Percentiles rank a stretch among this genome's conserved stretches.
Evolutionary conservation across 2,113 vertebrate species (phyloP).

Genomic region (Crotalus viridis): DNA sequence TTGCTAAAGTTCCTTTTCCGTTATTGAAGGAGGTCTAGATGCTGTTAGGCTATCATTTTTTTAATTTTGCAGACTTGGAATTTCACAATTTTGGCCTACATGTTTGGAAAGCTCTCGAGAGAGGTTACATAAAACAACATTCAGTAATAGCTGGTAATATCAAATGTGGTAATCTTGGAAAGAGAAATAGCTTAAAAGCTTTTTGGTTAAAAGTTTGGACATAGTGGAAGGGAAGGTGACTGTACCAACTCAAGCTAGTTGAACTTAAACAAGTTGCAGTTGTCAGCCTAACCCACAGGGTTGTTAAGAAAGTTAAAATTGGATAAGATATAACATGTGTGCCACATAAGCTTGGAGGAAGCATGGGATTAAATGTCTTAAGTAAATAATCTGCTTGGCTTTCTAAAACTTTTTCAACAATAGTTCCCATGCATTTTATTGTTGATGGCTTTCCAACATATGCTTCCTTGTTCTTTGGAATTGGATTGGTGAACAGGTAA

Average conservation of each 20-base stretch:
- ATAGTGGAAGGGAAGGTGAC: background rate
- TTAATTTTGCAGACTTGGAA: background rate
- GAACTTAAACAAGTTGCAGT: background rate
- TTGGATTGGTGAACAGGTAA: background rate
- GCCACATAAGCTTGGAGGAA: background rate
- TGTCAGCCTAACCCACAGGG: background rate
- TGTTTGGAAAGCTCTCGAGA: background rate
- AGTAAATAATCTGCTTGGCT: background rate
- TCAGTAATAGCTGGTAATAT: background rate
- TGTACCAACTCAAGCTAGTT: background rate
- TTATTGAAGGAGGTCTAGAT: accelerated
- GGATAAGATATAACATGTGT: background rate
- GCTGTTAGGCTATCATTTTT: background rate
- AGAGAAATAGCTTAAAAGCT: background rate
- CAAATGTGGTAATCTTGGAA: background rate
- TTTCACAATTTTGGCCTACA: background rate
- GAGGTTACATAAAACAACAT: background rate
- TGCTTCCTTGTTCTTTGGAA: slow-evolving; percentile 29
- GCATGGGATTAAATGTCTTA: background rate
- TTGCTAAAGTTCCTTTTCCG: background rate
- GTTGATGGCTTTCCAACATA: background rate
- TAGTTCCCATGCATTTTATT: background rate
- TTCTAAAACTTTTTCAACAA: background rate
- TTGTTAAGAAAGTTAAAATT: background rate
- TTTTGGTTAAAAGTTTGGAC: background rate